phyloP scores from a whole-genome alignment of 2,113 vertebrate species.

The Ptilonorhynchus violaceus region DNA sequence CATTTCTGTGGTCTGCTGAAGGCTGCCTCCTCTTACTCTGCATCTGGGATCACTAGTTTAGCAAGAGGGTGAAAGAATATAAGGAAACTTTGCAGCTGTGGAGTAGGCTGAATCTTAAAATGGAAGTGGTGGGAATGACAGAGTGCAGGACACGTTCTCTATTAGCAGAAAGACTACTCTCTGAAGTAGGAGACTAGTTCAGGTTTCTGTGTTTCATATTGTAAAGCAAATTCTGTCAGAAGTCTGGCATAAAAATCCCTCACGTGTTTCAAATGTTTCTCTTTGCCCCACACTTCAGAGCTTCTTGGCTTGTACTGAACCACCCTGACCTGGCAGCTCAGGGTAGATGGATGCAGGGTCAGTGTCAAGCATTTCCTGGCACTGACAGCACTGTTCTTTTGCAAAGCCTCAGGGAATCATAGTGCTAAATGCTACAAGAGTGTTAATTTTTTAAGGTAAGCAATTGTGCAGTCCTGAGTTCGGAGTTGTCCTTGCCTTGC shows the following conservation, averaged over 20 bases:
- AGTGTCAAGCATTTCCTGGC: neutral
- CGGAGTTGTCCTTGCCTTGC: neutral
- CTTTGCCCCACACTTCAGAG: neutral
- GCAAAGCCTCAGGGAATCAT: neutral
- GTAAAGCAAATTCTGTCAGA: neutral
- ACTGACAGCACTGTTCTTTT: neutral
- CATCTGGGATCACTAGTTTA: neutral
- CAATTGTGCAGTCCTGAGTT: neutral
- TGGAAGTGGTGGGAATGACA: neutral
- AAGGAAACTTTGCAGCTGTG: neutral
- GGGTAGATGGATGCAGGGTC: neutral
- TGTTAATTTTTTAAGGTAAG: neutral
- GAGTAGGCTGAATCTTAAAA: neutral
- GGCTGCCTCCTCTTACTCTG: neutral
- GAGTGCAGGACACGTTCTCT: neutral
- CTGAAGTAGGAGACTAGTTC: neutral
- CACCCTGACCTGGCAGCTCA: neutral
- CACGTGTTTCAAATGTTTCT: neutral
- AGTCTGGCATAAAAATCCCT: neutral
- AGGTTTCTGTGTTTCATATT: neutral
- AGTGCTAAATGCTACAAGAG: neutral
- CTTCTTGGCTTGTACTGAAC: neutral
- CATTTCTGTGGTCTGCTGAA: neutral
- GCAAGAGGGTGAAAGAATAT: fast-evolving
- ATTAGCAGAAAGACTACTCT: neutral